phyloP scores from a whole-genome alignment of 2,113 vertebrate species.

The Pongo pygmaeus region DNA sequence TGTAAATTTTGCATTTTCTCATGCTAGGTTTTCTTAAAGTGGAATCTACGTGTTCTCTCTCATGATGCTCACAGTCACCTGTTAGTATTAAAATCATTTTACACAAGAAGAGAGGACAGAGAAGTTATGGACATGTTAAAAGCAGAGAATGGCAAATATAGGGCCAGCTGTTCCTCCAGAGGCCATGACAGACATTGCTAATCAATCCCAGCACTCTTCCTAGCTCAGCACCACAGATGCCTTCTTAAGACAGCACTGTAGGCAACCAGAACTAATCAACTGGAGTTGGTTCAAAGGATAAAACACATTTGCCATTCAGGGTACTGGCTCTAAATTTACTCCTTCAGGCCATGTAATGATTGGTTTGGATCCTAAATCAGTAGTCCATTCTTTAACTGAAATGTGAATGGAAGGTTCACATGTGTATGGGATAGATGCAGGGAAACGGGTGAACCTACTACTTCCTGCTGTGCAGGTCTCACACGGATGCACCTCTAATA shows the following conservation, averaged over 20 bases:
- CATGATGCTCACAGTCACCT: slow-evolving; percentile 1
- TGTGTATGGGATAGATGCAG: background rate
- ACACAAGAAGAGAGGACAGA: slow-evolving; percentile 1
- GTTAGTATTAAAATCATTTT: slow-evolving; percentile 34
- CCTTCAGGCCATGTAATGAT: slow-evolving; percentile 59
- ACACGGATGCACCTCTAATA: rapidly evolving
- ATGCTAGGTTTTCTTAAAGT: slow-evolving; percentile 71
- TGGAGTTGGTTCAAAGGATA: slow-evolving; percentile 75
- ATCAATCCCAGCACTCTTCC: slow-evolving; percentile 72
- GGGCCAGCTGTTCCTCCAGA: slow-evolving; percentile 33
- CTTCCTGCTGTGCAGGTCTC: background rate
- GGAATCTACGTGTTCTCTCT: slow-evolving; percentile 63
- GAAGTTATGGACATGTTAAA: slow-evolving; percentile 48
- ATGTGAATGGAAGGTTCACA: background rate
- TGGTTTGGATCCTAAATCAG: slow-evolving; percentile 54
- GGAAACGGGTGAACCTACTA: background rate
- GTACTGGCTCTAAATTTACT: slow-evolving; percentile 50
- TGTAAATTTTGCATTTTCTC: slow-evolving; percentile 73
- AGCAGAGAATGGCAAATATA: slow-evolving; percentile 50
- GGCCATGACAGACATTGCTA: slow-evolving; percentile 73
- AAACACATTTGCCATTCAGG: slow-evolving; percentile 70
- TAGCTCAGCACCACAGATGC: slow-evolving; percentile 66
- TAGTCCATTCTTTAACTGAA: slow-evolving; percentile 40
- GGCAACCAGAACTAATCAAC: slow-evolving; percentile 76
- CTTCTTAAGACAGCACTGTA: slow-evolving; percentile 71